Conservation (phyloP, 2,797 vertebrate genomes). For the Enteromius argenteus region DNA sequence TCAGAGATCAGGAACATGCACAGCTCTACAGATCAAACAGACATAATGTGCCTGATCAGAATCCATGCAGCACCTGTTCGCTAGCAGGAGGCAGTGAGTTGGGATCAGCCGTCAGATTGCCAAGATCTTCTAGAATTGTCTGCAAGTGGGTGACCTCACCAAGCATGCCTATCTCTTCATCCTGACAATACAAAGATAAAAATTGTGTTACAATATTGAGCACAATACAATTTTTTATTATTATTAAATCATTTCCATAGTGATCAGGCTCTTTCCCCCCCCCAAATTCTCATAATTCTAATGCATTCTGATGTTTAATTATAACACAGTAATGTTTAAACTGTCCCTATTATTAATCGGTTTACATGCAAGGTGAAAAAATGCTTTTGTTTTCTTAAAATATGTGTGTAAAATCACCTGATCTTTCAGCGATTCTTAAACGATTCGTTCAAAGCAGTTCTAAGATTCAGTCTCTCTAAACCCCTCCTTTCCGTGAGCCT, state of each 20-base stretch:
- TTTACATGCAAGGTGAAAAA: too few relatives aligned
- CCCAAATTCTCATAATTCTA: background rate
- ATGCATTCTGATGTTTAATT: background rate
- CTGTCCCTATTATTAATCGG: too few relatives aligned
- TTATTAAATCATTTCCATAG: background rate
- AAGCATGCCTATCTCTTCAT: slow-evolving; percentile 86
- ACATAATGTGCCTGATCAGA: slow-evolving; percentile 11
- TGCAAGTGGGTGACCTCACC: slow-evolving; percentile 86
- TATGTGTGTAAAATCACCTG: too few relatives aligned
- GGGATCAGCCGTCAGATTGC: slow-evolving; percentile 80
- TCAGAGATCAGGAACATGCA: background rate
- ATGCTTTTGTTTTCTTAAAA: too few relatives aligned
- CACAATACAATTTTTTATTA: background rate
- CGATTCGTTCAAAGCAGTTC: too few relatives aligned
- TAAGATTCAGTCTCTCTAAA: too few relatives aligned
- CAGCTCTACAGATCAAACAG: background rate
- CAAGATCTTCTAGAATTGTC: slow-evolving; percentile 84
- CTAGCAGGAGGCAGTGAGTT: slow-evolving; percentile 81
- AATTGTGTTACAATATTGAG: background rate
- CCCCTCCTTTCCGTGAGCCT: too few relatives aligned
- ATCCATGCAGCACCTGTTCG: slow-evolving; percentile 74
- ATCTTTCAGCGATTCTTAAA: too few relatives aligned
- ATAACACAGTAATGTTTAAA: background rate
- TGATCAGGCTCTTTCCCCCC: background rate
- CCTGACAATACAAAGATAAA: slow-evolving; percentile 64